These are phyloP conservation scores for Geothlypis trichas DNA, from an alignment of 2,113 vertebrate genomes.

Conservation along the genomic window DNA sequence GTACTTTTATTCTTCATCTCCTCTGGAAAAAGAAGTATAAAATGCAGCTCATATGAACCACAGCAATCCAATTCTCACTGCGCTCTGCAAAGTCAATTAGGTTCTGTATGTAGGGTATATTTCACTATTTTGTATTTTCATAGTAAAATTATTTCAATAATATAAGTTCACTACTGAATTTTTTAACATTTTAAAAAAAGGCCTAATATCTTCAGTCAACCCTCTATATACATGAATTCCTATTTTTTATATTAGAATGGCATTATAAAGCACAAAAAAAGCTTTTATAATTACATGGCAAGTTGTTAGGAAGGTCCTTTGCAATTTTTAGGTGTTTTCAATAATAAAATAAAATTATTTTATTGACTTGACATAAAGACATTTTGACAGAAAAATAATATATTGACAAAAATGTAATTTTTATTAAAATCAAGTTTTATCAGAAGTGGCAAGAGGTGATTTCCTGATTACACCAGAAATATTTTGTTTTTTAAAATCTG, in stretches of 20 bases:
- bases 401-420: background rate
- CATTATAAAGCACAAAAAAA: background rate
- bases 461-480: background rate
- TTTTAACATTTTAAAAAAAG: background rate
- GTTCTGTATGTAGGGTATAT: accelerated
- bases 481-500: background rate
- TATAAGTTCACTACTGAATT: background rate
- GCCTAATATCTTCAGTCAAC: background rate
- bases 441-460: background rate
- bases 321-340: background rate
- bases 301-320: background rate
- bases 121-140: accelerated
- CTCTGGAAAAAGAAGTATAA: background rate
- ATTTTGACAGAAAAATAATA: background rate
- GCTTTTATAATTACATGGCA: background rate
- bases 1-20: background rate
- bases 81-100: background rate
- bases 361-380: background rate
- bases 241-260: background rate
- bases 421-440: background rate
- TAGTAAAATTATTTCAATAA: background rate
- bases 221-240: background rate
- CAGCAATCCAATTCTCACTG: background rate
- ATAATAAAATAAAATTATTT: background rate
- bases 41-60: background rate